phyloP scores from a whole-genome alignment of 2,113 vertebrate genomes.

The Zapus hudsonius region DNA sequence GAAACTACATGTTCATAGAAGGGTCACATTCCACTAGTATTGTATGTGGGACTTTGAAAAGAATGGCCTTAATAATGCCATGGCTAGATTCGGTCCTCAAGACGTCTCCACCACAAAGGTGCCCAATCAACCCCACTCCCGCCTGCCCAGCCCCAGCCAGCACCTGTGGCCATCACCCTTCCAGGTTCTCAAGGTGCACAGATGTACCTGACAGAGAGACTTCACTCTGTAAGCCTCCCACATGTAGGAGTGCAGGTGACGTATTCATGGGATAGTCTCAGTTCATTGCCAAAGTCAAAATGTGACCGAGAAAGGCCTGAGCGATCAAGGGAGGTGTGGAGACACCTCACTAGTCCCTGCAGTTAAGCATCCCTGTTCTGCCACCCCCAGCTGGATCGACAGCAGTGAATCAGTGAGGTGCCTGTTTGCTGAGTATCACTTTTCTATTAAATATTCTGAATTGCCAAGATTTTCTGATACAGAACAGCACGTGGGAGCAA shows the following conservation, averaged over 20 bases:
- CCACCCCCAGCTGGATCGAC: too few species aligned
- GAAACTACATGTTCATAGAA: slow-evolving; percentile 71
- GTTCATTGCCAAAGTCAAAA: background rate
- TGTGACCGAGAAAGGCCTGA: background rate
- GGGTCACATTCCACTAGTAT: slow-evolving; percentile 69
- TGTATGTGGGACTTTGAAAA: slow-evolving; percentile 79
- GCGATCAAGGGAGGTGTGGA: background rate
- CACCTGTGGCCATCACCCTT: background rate
- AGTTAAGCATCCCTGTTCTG: background rate
- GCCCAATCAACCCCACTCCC: background rate
- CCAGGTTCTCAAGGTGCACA: too few species aligned
- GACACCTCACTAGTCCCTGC: too few species aligned
- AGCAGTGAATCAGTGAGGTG: background rate
- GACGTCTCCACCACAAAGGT: background rate
- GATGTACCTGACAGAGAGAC: too few species aligned
- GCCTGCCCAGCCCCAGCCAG: background rate
- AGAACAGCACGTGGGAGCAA: slow-evolving; percentile 35
- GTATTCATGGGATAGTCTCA: background rate
- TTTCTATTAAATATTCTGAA: slow-evolving; percentile 76
- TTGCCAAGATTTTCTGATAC: slow-evolving; percentile 77
- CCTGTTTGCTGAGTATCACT: slow-evolving; percentile 20
- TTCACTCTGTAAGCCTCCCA: too few species aligned
- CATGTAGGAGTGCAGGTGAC: background rate
- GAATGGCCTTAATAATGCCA: slow-evolving; percentile 83
- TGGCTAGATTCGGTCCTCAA: slow-evolving; percentile 59